Conservation (phyloP, 2,113 vertebrate genomes). For the Caracal caracal region DNA sequence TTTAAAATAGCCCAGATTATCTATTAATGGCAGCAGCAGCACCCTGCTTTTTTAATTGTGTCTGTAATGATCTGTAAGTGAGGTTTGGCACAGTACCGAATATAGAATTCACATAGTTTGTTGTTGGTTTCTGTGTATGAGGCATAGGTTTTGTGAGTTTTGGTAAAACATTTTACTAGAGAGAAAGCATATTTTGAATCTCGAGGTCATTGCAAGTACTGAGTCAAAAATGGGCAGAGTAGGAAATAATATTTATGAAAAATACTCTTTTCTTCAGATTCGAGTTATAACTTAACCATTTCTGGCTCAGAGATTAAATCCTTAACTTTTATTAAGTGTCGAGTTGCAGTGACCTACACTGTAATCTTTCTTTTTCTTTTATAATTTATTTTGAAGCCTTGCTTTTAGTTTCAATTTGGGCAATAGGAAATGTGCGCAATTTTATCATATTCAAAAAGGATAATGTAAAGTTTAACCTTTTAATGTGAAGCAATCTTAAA, state of each 20-base stretch:
- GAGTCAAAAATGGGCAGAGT: not conserved
- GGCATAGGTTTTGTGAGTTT: not conserved
- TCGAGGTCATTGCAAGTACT: not conserved
- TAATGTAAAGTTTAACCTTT: not conserved
- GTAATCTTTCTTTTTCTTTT: not conserved
- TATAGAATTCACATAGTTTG: not conserved
- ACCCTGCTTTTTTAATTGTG: not conserved
- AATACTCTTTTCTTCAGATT: slow-evolving; percentile 7
- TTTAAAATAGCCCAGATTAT: not conserved
- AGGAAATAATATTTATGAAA: not conserved
- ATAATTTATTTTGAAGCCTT: not conserved
- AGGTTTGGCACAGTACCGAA: not conserved
- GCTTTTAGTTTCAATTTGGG: slow-evolving; percentile 2
- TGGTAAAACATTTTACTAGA: not conserved
- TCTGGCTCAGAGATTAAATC: slow-evolving; percentile 17
- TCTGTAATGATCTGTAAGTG: not conserved
- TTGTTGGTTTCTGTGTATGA: not conserved
- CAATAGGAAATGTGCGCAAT: not conserved
- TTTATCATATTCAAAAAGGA: not conserved
- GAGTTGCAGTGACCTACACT: not conserved
- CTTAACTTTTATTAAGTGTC: slow-evolving; percentile 23
- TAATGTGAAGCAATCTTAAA: not conserved
- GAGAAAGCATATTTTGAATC: not conserved
- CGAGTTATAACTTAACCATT: not conserved
- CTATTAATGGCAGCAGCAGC: accelerated